phyloP scores from a whole-genome alignment of 2,113 vertebrate species.

The Aphelocoma coerulescens region DNA sequence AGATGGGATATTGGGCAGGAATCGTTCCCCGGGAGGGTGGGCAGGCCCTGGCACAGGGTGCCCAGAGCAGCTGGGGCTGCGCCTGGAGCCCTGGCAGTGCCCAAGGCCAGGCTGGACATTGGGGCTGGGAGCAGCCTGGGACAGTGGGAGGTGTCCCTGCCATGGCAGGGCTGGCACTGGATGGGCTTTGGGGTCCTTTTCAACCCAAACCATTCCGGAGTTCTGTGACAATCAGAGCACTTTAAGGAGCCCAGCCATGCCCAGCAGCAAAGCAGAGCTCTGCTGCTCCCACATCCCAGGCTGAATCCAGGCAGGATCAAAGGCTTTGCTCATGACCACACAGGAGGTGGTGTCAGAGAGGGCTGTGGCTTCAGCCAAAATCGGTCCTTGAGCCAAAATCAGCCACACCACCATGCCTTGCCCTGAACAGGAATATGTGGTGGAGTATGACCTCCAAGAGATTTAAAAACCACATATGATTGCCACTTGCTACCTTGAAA shows the following conservation, averaged over 20 bases:
- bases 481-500: not conserved
- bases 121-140: not conserved
- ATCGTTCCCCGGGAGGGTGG: not conserved
- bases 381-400: not conserved
- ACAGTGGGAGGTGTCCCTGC: not conserved
- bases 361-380: not conserved
- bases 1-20: not conserved
- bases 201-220: not conserved
- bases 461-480: not conserved
- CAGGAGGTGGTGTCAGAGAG: not conserved
- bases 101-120: not conserved
- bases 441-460: not conserved
- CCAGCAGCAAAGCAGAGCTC: too few species aligned
- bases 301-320: not conserved
- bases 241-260: not conserved
- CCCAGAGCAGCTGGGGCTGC: not conserved
- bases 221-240: not conserved
- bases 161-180: fast-evolving
- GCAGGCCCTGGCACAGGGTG: not conserved
- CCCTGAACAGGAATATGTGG: not conserved
- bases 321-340: not conserved
- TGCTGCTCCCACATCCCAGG: not conserved
- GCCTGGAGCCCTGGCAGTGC: not conserved
- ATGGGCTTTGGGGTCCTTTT: fast-evolving
- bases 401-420: not conserved